Evolutionary conservation across 92 coral and sea anemone genomes (phyloP).

Genomic region (Actinernus sp.): DNA sequence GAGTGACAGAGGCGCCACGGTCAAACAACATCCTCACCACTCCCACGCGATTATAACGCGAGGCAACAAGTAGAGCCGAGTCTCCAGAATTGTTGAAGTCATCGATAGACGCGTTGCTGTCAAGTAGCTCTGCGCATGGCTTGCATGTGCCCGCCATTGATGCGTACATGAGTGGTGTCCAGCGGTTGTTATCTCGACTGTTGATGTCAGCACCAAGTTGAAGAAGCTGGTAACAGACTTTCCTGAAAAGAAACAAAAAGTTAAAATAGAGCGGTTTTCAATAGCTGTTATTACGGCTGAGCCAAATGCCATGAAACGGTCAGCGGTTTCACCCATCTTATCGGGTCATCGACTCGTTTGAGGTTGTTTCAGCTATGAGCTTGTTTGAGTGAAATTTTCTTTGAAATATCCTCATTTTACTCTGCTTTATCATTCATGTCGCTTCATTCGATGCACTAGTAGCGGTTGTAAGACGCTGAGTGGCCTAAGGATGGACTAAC

Average conservation of each 20-base stretch:
- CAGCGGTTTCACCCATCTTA: too few species aligned
- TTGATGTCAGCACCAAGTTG: constrained; percentile 75
- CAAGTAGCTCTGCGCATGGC: constrained; percentile 63
- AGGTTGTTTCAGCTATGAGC: too few species aligned
- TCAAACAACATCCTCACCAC: constrained; percentile 58
- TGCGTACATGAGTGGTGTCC: constrained; percentile 75
- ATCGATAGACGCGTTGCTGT: constrained; percentile 56
- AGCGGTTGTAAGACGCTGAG: too few species aligned
- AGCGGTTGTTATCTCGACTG: constrained; percentile 50
- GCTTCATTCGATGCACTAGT: too few species aligned
- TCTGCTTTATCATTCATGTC: too few species aligned
- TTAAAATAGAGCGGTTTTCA: too few species aligned
- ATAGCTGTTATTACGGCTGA: too few species aligned
- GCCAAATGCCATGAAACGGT: too few species aligned
- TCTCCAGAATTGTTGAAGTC: constrained; percentile 16
- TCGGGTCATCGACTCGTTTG: too few species aligned
- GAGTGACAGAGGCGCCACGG: constrained; percentile 56
- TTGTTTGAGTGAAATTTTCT: too few species aligned
- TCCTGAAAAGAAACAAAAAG: constrained; percentile 36
- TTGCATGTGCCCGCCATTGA: constrained; percentile 45
- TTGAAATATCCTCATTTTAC: too few species aligned
- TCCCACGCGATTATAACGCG: constrained; percentile 51
- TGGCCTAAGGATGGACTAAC: too few species aligned
- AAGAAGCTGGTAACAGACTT: constrained; percentile 62
- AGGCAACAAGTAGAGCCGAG: constrained; percentile 76